Evolutionary conservation across 2,113 vertebrate genomes (phyloP).

Genomic region (Pseudopipra pipra): DNA sequence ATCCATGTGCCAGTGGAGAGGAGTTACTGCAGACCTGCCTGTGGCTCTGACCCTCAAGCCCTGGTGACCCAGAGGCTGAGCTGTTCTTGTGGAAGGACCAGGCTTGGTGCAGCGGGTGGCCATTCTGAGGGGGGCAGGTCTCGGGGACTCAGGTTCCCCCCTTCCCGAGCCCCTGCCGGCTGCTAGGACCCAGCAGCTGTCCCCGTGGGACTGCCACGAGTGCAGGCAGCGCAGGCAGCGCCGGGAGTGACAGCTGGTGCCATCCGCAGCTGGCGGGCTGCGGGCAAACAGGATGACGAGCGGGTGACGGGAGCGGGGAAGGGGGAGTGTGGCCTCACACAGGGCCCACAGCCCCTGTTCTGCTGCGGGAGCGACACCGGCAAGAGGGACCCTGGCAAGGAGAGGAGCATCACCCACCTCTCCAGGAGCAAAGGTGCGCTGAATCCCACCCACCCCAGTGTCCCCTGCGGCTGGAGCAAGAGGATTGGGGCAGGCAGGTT

Average conservation of each 20-base stretch:
- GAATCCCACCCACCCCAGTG: not conserved
- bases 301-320: not conserved
- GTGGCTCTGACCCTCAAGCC: not conserved
- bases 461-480: not conserved
- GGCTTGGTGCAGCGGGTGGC: no score
- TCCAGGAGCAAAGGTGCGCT: conserved; percentile 10
- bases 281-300: conserved; percentile 36
- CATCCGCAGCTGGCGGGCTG: conserved; percentile 48
- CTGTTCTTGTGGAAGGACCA: not conserved
- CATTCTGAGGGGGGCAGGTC: not conserved
- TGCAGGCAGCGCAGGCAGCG: conserved; percentile 49
- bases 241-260: conserved; percentile 70
- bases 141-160: rapidly evolving
- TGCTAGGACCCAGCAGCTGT: conserved; percentile 68
- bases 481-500: not conserved
- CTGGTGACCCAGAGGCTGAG: not conserved
- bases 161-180: not conserved
- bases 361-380: not conserved
- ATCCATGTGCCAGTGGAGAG: rapidly evolving
- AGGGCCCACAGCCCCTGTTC: not conserved
- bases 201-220: not conserved
- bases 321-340: not conserved
- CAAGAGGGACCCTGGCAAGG: not conserved
- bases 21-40: not conserved
- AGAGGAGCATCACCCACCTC: not conserved